Percentiles rank a stretch among this genome's conserved stretches.
These are phyloP conservation scores for Garrulus glandarius DNA, from an alignment of 2,797 vertebrate genomes.

Conservation along the genomic window DNA sequence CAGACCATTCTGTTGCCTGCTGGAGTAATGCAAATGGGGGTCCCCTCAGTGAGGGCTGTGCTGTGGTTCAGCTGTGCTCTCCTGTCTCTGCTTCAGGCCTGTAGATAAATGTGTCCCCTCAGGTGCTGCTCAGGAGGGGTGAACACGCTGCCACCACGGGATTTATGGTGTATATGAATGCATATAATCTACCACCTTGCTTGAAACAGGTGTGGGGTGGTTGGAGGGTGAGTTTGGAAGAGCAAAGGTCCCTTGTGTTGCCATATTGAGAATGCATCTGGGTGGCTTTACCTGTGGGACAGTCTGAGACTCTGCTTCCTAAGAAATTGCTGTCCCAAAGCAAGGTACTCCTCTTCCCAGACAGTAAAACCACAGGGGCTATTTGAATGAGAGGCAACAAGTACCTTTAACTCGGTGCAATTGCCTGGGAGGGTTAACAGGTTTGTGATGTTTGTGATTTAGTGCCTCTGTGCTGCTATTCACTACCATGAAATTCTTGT, in stretches of 20 bases:
- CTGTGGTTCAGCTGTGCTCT: not conserved
- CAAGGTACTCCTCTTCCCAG: not conserved
- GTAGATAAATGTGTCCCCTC: fast-evolving
- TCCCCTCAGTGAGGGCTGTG: not conserved
- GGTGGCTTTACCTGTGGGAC: not conserved
- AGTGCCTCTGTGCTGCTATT: not conserved
- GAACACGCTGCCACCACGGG: fast-evolving
- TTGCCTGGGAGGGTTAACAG: not conserved
- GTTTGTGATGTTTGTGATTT: not conserved
- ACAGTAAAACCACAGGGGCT: not conserved
- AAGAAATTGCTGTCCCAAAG: not conserved
- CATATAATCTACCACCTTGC: too few species aligned
- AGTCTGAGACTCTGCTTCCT: not conserved
- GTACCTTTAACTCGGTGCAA: not conserved
- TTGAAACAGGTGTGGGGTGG: not conserved
- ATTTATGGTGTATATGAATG: fast-evolving
- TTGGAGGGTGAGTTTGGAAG: not conserved
- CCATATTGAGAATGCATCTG: fast-evolving
- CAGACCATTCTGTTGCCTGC: fast-evolving
- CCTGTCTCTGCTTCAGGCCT: not conserved
- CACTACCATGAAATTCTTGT: not conserved
- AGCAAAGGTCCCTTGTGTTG: not conserved
- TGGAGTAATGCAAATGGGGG: not conserved
- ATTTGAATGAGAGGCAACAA: not conserved
- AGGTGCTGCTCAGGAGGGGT: not conserved